Evolutionary conservation across 2,797 vertebrate species (phyloP).

Genomic region (Poliocrania exsul): DNA sequence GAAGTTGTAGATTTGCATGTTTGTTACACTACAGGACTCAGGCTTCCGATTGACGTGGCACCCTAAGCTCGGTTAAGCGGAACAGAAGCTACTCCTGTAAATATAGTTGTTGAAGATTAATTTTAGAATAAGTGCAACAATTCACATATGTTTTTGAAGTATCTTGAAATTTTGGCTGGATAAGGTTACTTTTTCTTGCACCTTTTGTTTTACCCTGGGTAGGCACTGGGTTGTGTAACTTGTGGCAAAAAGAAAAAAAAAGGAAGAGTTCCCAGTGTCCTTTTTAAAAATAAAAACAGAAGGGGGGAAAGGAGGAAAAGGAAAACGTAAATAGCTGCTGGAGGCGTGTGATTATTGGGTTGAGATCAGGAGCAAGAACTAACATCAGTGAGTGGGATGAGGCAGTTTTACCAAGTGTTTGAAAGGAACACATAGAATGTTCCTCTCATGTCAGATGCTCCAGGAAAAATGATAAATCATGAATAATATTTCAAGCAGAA

Average conservation of each 20-base stretch:
- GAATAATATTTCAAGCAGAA: slow-evolving; percentile 60
- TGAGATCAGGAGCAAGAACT: slow-evolving; percentile 69
- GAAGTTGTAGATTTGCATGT: background rate
- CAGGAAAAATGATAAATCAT: slow-evolving; percentile 59
- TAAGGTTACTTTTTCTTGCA: background rate
- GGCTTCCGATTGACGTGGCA: background rate
- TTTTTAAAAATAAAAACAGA: slow-evolving; percentile 24
- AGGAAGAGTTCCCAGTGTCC: background rate
- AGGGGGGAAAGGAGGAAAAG: slow-evolving; percentile 47
- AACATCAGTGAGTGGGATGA: slow-evolving; percentile 71
- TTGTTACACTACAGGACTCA: background rate
- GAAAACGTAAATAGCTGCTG: slow-evolving; percentile 65
- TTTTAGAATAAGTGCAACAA: background rate
- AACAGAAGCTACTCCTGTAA: background rate
- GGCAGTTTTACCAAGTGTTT: slow-evolving; percentile 51
- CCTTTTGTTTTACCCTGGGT: background rate
- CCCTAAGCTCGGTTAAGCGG: background rate
- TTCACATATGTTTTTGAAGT: background rate
- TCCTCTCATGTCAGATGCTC: slow-evolving; percentile 61
- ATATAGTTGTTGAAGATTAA: background rate
- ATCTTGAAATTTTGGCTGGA: background rate
- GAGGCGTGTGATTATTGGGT: slow-evolving; percentile 67
- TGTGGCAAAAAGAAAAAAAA: background rate
- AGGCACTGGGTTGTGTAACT: background rate
- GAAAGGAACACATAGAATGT: slow-evolving; percentile 64